A percentile compares a stretch with the other conserved stretches of the same genome.
These are phyloP conservation scores for Thalassarche chlororhynchos DNA, from an alignment of 2,113 vertebrate genomes.

Conservation along the genomic window DNA sequence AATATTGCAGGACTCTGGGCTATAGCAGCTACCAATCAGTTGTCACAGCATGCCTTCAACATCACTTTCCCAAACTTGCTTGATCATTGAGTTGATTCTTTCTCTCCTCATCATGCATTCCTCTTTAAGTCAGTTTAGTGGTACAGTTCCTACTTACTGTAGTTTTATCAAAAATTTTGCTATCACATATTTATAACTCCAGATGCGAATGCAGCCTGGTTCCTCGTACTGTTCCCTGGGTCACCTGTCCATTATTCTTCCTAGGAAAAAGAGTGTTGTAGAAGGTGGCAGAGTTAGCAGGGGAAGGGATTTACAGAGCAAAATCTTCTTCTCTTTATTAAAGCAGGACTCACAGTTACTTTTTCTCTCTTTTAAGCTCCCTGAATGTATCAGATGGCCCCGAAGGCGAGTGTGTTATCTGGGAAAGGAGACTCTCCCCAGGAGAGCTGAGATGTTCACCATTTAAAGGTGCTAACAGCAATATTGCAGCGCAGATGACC, in stretches of 20 bases:
- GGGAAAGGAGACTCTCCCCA: not conserved
- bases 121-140: not conserved
- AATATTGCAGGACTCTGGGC: not conserved
- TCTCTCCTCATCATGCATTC: not conserved
- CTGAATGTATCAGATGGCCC: not conserved
- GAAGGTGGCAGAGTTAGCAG: not conserved
- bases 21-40: not conserved
- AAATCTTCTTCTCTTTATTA: not conserved
- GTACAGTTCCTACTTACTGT: not conserved
- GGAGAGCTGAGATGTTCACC: not conserved
- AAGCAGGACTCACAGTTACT: not conserved
- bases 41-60: not conserved
- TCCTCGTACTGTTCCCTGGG: too few relatives aligned
- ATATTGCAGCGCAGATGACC: not conserved
- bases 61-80: not conserved
- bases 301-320: not conserved
- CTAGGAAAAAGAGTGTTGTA: not conserved
- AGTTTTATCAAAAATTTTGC: not conserved
- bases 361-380: not conserved
- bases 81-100: not conserved
- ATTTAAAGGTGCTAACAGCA: not conserved
- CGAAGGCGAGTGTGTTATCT: not conserved
- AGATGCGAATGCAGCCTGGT: not conserved
- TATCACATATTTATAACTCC: not conserved
- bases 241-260: not conserved